Evolutionary conservation across 2,113 vertebrate genomes (phyloP).

Genomic region (Strigops habroptila): DNA sequence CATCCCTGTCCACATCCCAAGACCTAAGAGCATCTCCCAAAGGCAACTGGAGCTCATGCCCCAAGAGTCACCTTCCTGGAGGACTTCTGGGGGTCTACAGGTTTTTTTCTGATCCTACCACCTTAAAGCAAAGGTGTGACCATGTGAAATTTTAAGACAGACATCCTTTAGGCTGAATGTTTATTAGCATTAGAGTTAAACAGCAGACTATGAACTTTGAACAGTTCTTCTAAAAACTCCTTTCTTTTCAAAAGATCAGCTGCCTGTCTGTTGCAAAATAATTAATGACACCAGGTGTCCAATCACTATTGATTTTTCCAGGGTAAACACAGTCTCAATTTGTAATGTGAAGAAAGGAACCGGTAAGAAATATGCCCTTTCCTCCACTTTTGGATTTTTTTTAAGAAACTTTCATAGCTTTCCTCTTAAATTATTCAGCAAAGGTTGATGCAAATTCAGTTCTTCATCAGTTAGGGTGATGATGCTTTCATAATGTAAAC

Average conservation of each 20-base stretch:
- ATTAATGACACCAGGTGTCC: conserved; percentile 28
- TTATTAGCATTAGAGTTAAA: conserved; percentile 33
- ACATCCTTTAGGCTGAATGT: neutral
- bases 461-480: neutral
- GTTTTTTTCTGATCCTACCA: neutral
- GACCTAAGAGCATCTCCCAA: neutral
- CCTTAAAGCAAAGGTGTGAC: neutral
- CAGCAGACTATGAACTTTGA: conserved; percentile 45
- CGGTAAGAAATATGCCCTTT: neutral
- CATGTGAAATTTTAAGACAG: neutral
- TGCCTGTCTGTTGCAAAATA: conserved; percentile 48
- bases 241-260: conserved; percentile 44
- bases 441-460: neutral
- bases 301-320: neutral
- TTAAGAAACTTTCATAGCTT: neutral
- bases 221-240: neutral
- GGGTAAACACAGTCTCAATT: neutral
- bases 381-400: neutral
- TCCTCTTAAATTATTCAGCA: neutral
- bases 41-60: neutral
- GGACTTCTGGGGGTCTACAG: neutral
- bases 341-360: neutral
- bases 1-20: neutral
- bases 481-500: neutral
- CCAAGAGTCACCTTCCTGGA: neutral